These are phyloP conservation scores for Lepidocyrtoides sp. DNA, from an alignment of 2,888 invertebrate genomes.

Conservation along the genomic window DNA sequence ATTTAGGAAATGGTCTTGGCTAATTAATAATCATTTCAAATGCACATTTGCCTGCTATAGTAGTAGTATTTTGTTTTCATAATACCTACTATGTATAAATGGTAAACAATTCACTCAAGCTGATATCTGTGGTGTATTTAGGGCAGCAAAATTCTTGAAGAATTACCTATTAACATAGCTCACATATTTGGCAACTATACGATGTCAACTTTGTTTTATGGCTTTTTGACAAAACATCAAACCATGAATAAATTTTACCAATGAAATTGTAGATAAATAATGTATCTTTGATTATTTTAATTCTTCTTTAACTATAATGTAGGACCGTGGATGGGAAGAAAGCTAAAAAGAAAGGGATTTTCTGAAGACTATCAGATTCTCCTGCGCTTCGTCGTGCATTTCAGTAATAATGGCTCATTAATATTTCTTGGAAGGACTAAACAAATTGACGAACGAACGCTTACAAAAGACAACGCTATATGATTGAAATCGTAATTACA, in stretches of 20 bases:
- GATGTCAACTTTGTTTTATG: too few relatives aligned
- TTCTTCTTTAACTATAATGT: slow-evolving; percentile 85
- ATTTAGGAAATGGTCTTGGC: background rate
- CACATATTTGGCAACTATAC: too few relatives aligned
- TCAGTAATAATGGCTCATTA: slow-evolving; percentile 61
- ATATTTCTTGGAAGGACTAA: slow-evolving; percentile 40
- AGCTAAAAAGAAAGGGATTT: slow-evolving; percentile 95
- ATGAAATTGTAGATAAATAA: background rate
- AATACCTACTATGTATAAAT: too few relatives aligned
- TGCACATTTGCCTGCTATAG: background rate
- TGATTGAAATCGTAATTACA: slow-evolving; percentile 54
- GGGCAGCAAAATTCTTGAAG: background rate
- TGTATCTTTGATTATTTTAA: slow-evolving; percentile 11
- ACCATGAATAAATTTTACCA: background rate
- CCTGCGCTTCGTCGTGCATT: slow-evolving; percentile 63
- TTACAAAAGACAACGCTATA: slow-evolving; percentile 59
- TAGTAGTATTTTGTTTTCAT: background rate
- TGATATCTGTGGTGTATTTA: too few relatives aligned
- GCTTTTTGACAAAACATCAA: background rate
- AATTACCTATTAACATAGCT: too few relatives aligned
- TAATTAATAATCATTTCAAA: background rate
- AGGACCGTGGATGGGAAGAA: slow-evolving; percentile 95
- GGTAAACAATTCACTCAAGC: too few relatives aligned
- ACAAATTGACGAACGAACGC: slow-evolving; percentile 57
- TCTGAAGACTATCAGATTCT: slow-evolving; percentile 88